A percentile compares a stretch with the other conserved stretches of the same genome.
Evolutionary conservation across 1,140 invertebrate genomes (phyloP).

Genomic region (Pararge aegeria): DNA sequence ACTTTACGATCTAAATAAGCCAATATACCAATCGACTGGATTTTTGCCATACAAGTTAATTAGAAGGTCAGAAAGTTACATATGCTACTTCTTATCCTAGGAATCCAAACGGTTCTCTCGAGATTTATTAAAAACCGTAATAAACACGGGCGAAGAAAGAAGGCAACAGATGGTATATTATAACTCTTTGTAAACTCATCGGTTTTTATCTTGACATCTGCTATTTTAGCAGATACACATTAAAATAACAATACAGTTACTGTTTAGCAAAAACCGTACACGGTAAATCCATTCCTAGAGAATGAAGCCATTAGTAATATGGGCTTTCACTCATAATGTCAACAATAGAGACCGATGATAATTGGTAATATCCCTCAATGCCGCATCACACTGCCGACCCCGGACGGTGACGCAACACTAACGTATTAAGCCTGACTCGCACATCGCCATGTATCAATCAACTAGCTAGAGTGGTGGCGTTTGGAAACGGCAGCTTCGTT

Average conservation of each 20-base stretch:
- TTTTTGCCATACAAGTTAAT: too few species aligned
- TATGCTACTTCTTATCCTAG: too few species aligned
- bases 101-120: too few species aligned
- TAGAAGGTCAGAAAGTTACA: too few species aligned
- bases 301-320: conserved; percentile 30
- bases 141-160: too few species aligned
- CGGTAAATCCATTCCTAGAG: conserved; percentile 11
- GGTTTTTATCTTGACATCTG: too few species aligned
- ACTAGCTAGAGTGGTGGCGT: conserved; percentile 15
- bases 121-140: too few species aligned
- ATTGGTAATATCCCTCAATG: conserved; percentile 30
- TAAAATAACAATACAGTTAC: background rate
- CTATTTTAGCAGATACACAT: too few species aligned
- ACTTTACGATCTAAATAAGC: too few species aligned
- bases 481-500: background rate
- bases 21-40: too few species aligned
- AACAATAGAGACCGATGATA: conserved; percentile 32
- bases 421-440: conserved; percentile 28
- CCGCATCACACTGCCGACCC: conserved; percentile 31
- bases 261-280: background rate
- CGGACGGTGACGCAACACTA: conserved; percentile 31
- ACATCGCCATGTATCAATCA: conserved; percentile 38
- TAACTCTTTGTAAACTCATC: too few species aligned
- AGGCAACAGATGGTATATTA: too few species aligned
- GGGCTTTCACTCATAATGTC: conserved; percentile 34